Base-by-base conservation (phyloP, 2,797 vertebrate genomes). In the Phataginus tetradactyla region DNA sequence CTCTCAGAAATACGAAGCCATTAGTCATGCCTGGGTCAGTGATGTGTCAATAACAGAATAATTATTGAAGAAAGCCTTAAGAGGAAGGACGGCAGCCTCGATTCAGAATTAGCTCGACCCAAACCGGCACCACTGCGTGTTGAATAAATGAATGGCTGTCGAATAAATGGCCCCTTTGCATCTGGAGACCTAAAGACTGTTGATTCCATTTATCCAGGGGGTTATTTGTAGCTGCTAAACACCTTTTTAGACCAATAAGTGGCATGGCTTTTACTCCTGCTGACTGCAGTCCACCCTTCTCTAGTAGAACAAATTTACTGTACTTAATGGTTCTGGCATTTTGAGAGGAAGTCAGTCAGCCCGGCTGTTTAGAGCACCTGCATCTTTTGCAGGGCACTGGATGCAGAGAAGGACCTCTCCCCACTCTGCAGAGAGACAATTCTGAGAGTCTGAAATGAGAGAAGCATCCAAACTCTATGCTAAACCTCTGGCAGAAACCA, bases 21-120 rank as follows among this genome's bases (percentile, higher is more conserved):
- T 98, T 96, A 96, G 96, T 97, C 97, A 97, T 97, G 96, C 96
- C 96, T 87, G 90, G 97, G 97, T 96, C 97, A 96, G 93, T 94
- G 96, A 94, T 96, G 97, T 97, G 98, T 97, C 97, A 97, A 97
- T 98, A 98, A 98, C 93, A 94, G 97, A 97, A 94, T 97, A 96
- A 97, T 97, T 96, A 94, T 59, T 57, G 78, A 96, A 96, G 92
- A 87, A 84, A 97, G 92, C 83, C 88, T 91, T 68, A 81, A 68
- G 90, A 96, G 93, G 71, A 90, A 98, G 86, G 96, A 95, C 86
- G 51, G 79, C 75, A 72, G 86, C 63, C 94, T 96, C 11, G 2
- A 85, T 81, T 95, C 89, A 80, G 94, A 91, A 94, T 92, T 64
- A 91, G 89, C 89, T 87, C 53, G 23, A 91, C 83, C 89, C 71